These are phyloP conservation scores for Eristalis pertinax DNA, from an alignment of 2,888 invertebrate species.

Conservation along the genomic window DNA sequence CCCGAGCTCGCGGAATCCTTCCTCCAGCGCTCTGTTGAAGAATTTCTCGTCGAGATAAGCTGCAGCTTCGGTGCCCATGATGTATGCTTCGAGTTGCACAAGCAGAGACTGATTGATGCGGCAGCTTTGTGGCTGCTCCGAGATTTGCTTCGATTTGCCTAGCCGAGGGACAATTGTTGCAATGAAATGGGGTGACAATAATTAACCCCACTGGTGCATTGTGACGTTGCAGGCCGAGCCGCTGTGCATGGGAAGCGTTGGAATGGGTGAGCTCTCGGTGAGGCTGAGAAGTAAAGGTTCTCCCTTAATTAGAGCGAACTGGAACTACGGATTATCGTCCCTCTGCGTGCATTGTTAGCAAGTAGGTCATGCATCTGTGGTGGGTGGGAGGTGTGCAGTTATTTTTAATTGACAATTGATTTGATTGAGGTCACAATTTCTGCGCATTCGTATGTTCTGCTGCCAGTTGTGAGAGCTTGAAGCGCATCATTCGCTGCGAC, in stretches of 20 bases:
- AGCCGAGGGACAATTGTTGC: conserved; percentile 31
- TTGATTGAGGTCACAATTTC: too few relatives aligned
- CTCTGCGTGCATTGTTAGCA: background rate
- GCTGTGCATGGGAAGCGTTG: background rate
- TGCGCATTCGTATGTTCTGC: too few relatives aligned
- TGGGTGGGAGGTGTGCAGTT: too few relatives aligned
- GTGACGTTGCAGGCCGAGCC: background rate
- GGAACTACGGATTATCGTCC: background rate
- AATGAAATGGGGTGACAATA: conserved; percentile 43
- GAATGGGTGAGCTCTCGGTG: too few relatives aligned
- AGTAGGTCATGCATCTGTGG: background rate
- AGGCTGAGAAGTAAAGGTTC: background rate
- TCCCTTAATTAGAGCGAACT: background rate
- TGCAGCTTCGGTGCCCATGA: conserved; percentile 23
- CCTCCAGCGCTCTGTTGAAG: conserved; percentile 76
- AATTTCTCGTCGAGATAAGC: conserved; percentile 76
- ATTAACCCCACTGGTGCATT: conserved; percentile 26
- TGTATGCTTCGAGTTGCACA: conserved; percentile 5
- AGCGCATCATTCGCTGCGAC: too few relatives aligned
- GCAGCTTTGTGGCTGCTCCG: background rate
- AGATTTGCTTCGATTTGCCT: conserved; percentile 23
- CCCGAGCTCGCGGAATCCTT: conserved; percentile 76
- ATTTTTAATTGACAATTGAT: too few relatives aligned
- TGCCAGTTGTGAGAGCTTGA: too few relatives aligned
- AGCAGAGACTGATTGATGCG: conserved; percentile 36